phyloP scores from a whole-genome alignment of 2,113 vertebrate species.

The Chaetorhynchus papuensis region DNA sequence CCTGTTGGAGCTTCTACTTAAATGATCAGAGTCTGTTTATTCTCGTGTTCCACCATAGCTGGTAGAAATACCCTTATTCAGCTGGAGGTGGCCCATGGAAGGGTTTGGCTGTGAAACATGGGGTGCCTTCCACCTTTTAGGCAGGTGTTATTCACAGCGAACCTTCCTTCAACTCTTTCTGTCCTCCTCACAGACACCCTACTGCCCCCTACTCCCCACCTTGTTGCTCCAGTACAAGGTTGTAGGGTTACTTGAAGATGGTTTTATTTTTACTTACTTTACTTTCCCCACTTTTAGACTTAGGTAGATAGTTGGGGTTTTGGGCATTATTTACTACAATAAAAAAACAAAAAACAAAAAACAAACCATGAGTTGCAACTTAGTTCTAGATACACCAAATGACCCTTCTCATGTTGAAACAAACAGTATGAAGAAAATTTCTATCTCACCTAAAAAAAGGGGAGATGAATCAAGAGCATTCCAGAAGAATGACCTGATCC shows the following conservation, averaged over 20 bases:
- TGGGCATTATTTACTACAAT: background rate
- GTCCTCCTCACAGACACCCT: background rate
- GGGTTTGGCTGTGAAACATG: background rate
- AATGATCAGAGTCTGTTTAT: background rate
- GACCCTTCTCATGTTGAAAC: background rate
- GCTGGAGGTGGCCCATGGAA: background rate
- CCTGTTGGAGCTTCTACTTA: background rate
- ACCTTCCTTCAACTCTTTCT: background rate
- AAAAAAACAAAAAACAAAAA: background rate
- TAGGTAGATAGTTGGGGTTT: background rate
- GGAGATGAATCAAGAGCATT: background rate
- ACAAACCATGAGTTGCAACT: background rate
- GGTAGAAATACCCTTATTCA: background rate
- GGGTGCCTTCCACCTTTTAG: background rate
- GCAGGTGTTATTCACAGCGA: background rate
- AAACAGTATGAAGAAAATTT: background rate
- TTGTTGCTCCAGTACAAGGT: background rate
- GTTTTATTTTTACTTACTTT: background rate
- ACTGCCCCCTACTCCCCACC: background rate
- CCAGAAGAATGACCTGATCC: background rate
- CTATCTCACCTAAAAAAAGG: background rate
- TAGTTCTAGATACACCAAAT: background rate
- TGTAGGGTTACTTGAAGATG: background rate
- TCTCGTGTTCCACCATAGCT: background rate
- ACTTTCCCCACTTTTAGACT: background rate